Percentiles rank a stretch among this genome's conserved stretches.
Conservation (phyloP, 2,888 invertebrate genomes). For the Morpho helenor region DNA sequence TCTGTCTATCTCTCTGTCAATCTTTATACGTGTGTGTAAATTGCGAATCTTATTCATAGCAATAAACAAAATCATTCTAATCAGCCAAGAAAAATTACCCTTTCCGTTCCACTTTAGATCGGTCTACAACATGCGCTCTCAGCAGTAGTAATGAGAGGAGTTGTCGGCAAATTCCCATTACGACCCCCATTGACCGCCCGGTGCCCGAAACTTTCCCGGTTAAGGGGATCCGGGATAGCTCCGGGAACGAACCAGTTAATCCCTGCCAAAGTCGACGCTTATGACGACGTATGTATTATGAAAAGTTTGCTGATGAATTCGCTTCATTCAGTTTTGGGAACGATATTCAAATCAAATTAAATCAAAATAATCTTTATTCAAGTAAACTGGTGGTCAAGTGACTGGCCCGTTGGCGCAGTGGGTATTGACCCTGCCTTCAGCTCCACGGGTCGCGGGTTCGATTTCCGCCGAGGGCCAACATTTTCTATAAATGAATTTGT, state of each 20-base stretch:
- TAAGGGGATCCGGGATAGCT: conserved; percentile 37
- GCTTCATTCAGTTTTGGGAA: conserved; percentile 9
- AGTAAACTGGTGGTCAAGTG: too few relatives aligned
- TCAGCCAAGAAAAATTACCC: too few relatives aligned
- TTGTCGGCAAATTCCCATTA: conserved; percentile 48
- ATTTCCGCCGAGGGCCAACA: too few relatives aligned
- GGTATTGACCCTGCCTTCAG: too few relatives aligned
- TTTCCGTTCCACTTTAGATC: neutral
- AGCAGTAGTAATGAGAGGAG: conserved; percentile 55
- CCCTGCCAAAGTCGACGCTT: conserved; percentile 31
- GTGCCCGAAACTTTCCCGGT: conserved; percentile 43
- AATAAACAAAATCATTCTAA: too few relatives aligned
- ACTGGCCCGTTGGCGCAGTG: too few relatives aligned
- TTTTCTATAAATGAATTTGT: too few relatives aligned
- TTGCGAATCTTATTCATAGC: neutral
- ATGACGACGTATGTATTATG: conserved; percentile 31
- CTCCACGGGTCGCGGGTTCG: too few relatives aligned
- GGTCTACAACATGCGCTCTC: conserved; percentile 18
- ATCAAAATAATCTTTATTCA: too few relatives aligned
- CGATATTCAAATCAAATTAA: neutral
- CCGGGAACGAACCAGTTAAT: conserved; percentile 29
- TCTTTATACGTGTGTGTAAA: neutral
- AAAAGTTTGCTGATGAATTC: conserved; percentile 26
- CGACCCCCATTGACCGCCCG: conserved; percentile 44
- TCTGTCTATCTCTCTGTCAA: neutral